Evolutionary conservation across 2,888 invertebrate genomes (phyloP).

Genomic region (Ormyrus rosae): DNA sequence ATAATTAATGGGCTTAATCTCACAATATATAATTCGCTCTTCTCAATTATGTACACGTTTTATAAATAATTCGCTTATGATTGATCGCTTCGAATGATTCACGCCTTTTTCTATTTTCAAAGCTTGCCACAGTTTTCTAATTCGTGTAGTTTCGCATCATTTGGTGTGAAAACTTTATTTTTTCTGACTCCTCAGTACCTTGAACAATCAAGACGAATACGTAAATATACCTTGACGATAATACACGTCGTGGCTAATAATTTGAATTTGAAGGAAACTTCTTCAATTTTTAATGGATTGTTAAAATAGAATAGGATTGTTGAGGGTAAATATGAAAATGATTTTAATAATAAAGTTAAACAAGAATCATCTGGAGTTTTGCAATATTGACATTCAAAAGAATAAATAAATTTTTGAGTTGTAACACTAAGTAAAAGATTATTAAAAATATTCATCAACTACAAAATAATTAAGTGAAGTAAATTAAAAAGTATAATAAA

Average conservation of each 20-base stretch:
- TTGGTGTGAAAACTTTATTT: slow-evolving; percentile 13
- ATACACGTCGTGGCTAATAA: slow-evolving; percentile 52
- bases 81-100: slow-evolving; percentile 16
- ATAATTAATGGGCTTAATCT: slow-evolving; percentile 9
- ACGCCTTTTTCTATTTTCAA: slow-evolving; percentile 30
- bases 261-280: slow-evolving; percentile 40
- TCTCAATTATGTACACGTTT: slow-evolving; percentile 5
- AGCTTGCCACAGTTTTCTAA: slow-evolving; percentile 33
- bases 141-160: slow-evolving; percentile 27
- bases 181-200: slow-evolving; percentile 37
- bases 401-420: background rate
- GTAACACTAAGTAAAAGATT: too few species aligned
- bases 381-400: slow-evolving; percentile 24
- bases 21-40: slow-evolving; percentile 18
- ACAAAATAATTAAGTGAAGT: too few species aligned
- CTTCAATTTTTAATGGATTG: slow-evolving; percentile 67
- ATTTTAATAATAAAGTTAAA: slow-evolving; percentile 56
- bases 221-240: slow-evolving; percentile 49
- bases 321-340: slow-evolving; percentile 63
- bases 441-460: too few species aligned
- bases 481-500: too few species aligned
- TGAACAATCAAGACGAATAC: slow-evolving; percentile 52
- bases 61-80: slow-evolving; percentile 23
- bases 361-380: slow-evolving; percentile 35
- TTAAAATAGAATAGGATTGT: slow-evolving; percentile 71